phyloP scores from a whole-genome alignment of 1,140 invertebrate genomes.

The Muscidifurax raptorellus region DNA sequence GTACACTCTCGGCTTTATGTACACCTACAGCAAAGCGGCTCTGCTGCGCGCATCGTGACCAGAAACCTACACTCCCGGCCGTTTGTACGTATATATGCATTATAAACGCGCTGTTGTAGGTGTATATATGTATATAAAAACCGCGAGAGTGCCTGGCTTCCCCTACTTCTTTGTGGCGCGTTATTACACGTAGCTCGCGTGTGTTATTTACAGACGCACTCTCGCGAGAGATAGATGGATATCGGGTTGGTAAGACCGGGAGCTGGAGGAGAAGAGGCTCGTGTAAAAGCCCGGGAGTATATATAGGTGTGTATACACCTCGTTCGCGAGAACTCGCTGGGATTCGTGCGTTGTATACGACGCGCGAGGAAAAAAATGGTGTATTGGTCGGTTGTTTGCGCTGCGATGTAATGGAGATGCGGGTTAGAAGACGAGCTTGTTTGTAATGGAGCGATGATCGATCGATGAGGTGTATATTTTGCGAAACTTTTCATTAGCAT shows the following conservation, averaged over 20 bases:
- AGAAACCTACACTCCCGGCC: not conserved
- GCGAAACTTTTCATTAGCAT: not conserved
- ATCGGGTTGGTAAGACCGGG: slow-evolving; percentile 35
- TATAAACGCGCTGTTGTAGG: not conserved
- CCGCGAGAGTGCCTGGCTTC: not conserved
- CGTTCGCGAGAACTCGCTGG: not conserved
- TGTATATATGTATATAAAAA: slow-evolving; percentile 3
- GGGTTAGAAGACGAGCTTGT: too few species aligned
- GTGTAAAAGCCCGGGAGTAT: slow-evolving; percentile 37
- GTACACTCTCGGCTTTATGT: not conserved
- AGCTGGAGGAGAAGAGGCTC: slow-evolving; percentile 1
- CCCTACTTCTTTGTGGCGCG: not conserved
- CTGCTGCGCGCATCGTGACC: not conserved
- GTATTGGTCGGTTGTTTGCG: not conserved
- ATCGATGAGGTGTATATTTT: not conserved
- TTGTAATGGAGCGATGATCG: not conserved
- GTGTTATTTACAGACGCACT: slow-evolving; percentile 26
- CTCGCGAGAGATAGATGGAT: slow-evolving; percentile 42
- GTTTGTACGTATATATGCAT: slow-evolving; percentile 13
- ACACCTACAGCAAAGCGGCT: not conserved
- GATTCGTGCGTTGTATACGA: not conserved
- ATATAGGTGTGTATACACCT: not conserved
- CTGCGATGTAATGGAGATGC: not conserved
- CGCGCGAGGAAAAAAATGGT: not conserved
- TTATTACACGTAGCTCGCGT: slow-evolving; percentile 10